Conservation (phyloP, 2,888 invertebrate genomes). For the Parapristionchus giblindavisi region DNA sequence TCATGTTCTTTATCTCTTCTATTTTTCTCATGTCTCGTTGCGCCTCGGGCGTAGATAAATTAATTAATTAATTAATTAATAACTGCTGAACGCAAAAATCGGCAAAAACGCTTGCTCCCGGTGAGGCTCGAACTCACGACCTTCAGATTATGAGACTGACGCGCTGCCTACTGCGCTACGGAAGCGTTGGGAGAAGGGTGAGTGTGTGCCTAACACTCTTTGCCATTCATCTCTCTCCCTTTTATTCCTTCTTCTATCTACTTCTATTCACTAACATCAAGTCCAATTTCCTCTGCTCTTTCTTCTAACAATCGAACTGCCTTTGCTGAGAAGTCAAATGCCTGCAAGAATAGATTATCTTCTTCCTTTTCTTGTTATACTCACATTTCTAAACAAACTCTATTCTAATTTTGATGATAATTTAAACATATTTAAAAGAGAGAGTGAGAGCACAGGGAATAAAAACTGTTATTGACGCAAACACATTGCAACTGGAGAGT, state of each 20-base stretch:
- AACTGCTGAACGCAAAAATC: not conserved
- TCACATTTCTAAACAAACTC: too few relatives aligned
- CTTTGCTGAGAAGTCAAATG: slow-evolving; percentile 66
- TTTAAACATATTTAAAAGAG: not conserved
- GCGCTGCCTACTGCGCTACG: slow-evolving; percentile 83
- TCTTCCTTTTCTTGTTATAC: too few relatives aligned
- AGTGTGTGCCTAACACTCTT: not conserved
- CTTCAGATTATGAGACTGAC: slow-evolving; percentile 91
- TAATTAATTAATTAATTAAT: not conserved
- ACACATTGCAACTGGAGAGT: not conserved
- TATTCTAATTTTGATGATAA: too few relatives aligned
- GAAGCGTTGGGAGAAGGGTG: slow-evolving; percentile 42
- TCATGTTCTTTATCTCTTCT: not conserved
- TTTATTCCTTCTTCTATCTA: slow-evolving; percentile 3
- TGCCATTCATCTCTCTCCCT: not conserved
- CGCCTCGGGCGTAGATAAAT: not conserved
- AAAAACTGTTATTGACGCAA: too few relatives aligned
- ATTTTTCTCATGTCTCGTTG: not conserved
- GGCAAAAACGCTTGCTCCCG: slow-evolving; percentile 59
- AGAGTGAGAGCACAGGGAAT: not conserved
- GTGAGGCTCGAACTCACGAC: slow-evolving; percentile 95
- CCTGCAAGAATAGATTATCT: slow-evolving; percentile 47
- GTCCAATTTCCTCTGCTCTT: slow-evolving; percentile 48
- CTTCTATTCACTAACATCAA: slow-evolving; percentile 10
- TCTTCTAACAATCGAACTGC: slow-evolving; percentile 58